Conservation (phyloP, 2,113 vertebrate species). For the Tylochromis polylepis region DNA sequence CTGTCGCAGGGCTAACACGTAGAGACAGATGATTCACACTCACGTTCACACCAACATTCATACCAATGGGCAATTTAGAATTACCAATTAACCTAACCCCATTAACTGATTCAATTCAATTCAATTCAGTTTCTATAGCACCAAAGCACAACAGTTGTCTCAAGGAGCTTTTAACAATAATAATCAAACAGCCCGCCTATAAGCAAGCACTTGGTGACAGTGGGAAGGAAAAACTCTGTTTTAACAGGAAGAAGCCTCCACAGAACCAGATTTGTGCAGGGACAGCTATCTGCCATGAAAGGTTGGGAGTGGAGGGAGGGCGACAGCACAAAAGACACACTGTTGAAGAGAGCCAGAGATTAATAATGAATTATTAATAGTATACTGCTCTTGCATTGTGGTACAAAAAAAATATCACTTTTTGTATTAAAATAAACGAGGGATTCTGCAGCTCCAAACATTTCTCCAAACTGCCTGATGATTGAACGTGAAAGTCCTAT, state of each 20-base stretch:
- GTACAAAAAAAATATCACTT: neutral
- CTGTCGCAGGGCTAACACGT: neutral
- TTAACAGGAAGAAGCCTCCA: neutral
- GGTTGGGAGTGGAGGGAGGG: neutral
- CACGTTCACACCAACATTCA: neutral
- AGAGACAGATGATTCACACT: neutral
- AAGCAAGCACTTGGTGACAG: neutral
- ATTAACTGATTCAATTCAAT: neutral
- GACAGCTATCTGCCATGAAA: neutral
- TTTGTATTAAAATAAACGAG: neutral
- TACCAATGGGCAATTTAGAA: neutral
- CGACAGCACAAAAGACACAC: neutral
- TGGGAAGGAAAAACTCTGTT: neutral
- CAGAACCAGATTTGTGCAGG: neutral
- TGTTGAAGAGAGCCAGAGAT: neutral
- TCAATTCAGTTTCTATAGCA: fast-evolving
- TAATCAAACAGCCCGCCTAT: neutral
- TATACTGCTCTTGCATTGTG: neutral
- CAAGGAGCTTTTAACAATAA: neutral
- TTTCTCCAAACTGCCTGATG: neutral
- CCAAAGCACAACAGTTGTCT: neutral
- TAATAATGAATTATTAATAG: neutral
- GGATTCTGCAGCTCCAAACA: neutral
- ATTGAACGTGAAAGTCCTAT: neutral
- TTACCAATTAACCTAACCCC: neutral